These are phyloP conservation scores for Sphaerophoria rueppellii DNA, from an alignment of 2,888 invertebrate genomes.

Conservation along the genomic window DNA sequence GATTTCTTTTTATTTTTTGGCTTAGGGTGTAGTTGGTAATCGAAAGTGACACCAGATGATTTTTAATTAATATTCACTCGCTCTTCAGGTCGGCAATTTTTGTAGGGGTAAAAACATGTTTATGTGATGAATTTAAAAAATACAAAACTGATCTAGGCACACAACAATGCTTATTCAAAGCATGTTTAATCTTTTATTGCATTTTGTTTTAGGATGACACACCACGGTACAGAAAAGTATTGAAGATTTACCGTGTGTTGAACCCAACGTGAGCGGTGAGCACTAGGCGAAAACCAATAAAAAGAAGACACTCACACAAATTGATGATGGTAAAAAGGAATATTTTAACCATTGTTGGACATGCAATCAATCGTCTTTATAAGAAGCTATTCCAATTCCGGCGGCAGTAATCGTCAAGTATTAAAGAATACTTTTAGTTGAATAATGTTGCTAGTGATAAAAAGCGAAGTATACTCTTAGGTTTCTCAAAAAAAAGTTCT, in stretches of 20 bases:
- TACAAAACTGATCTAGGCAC: too few relatives aligned
- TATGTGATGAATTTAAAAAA: background rate
- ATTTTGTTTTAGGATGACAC: background rate
- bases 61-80: background rate
- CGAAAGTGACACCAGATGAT: constrained; percentile 56
- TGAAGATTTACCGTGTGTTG: background rate
- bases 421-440: too few relatives aligned
- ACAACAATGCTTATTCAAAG: too few relatives aligned
- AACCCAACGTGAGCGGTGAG: background rate
- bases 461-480: too few relatives aligned
- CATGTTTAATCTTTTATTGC: too few relatives aligned
- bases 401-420: too few relatives aligned
- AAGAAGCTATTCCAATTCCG: too few relatives aligned
- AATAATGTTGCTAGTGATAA: too few relatives aligned
- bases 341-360: background rate
- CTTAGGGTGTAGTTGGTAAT: constrained; percentile 29
- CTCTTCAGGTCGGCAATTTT: constrained; percentile 14
- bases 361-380: background rate
- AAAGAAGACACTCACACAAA: background rate
- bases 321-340: background rate
- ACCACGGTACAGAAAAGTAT: background rate
- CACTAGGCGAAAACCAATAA: background rate
- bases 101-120: constrained; percentile 46
- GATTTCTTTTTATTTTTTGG: background rate
- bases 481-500: too few relatives aligned